Base-by-base conservation (phyloP, 2,113 vertebrate species). In the Ciconia boyciana region DNA sequence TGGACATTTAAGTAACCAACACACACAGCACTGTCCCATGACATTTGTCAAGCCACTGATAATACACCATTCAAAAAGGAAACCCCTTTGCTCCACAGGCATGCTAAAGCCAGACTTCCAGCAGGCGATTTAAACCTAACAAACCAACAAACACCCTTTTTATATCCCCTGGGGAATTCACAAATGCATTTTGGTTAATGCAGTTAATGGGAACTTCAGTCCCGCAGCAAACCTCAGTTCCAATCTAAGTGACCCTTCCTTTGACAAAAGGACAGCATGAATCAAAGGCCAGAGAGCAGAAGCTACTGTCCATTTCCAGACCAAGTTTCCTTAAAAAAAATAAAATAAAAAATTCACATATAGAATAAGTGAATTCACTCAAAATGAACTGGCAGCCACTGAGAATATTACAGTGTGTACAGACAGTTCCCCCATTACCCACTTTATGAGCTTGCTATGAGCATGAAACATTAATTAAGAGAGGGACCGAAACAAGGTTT, bases 401-500 rank as follows among this genome's bases (percentile, higher is more conserved):
- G 32, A 61, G 84, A 90, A 17, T 14, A 51, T 54, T 19, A 6
- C 7, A 34, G 83, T 57, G 68, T 22, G n/a, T 14, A 82, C 82
- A 94, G 95, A 95, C 51, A 77, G 84, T 43, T 66, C 39, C 76
- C 96, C 91, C 43, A 46, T 81, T 76, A 82, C 68, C 19, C 6
- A 43, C 84, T 96, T 97, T 97, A 96, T 9, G 80, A 93, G 89
- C 94, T 34, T 77, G 83, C 79, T 94, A 89, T 8, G 65, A 20
- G 83, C 66, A 88, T 34, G 94, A 98, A 97, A 92, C 86, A 5
- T 97, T 97, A 89, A 98, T 98, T 97, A 97, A 97, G 66, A 97
- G 95, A 95, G 84, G 66, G 96, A 89, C 62, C 13, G 3, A 96
- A 93, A 97, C 92, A 91, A 88, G 96, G 71, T 20, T 71, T 95